Evolutionary conservation across 2,797 vertebrate genomes (phyloP), one percentile per base, ranked within the genome.

Genomic region (Epinephelus awoara): DNA sequence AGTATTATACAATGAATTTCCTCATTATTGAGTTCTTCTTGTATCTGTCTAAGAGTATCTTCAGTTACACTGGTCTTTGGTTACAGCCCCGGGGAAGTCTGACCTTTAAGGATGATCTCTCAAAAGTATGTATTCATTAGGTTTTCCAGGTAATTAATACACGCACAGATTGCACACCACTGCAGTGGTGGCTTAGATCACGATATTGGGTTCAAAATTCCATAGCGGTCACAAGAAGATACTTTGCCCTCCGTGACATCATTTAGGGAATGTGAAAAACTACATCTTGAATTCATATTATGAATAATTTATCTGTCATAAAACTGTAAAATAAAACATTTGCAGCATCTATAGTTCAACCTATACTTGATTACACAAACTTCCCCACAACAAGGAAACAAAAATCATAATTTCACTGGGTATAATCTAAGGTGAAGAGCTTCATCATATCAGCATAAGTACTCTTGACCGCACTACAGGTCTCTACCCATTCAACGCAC

Each of bases 61-160:
- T 52, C 0, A 64, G 1, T 58, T 51, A 46, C 46, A 58, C n/a
- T 3, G 23, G 52, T 52, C 1, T 3, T 10, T 59, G 17, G 8
- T 67, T 0, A 21, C 4, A 49, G 50, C 11, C 14, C 51, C 18
- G 40, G 0, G 40, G 67, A 56, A 14, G 29, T 59, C 29, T 70
- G 68, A 73, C 73, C 64, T 77, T 77, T 58, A 56, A 27, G 50
- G n/a, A 34, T 63, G 62, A 59, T 62, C 40, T 17, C 9, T 65
- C 5, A 25, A 49, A 66, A 59, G 10, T 46, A 58, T 70, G 10
- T 67, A 42, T 67, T 72, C 42, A n/a, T 62, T 19, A 14, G 13
- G 34, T 51, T 70, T 34, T 67, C 18, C 27, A 44, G 12, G 56
- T 44, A 40, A 67, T 63, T 27, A 61, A 65, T 49, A 62, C 49